A percentile compares a stretch with the other conserved stretches of the same genome.
Evolutionary conservation across 2,113 vertebrate species (phyloP).

Genomic region (Corythornis cristatus): DNA sequence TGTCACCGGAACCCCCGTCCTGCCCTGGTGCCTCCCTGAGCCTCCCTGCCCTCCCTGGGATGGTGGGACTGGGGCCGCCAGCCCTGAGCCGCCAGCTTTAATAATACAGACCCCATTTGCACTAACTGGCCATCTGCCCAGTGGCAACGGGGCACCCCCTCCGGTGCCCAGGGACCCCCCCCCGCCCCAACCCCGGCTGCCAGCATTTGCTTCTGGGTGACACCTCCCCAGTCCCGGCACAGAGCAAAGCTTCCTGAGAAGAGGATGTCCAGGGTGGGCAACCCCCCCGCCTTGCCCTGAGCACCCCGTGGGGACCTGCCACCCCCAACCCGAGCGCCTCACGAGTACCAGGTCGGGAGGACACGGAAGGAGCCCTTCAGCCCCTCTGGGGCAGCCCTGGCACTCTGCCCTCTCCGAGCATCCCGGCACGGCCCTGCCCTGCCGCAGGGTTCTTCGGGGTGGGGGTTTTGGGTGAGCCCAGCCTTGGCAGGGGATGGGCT

Average conservation of each 20-base stretch:
- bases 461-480: neutral
- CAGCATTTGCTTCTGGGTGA: neutral
- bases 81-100: neutral
- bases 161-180: neutral
- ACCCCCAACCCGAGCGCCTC: no score
- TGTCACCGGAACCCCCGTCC: neutral
- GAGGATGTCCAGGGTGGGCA: neutral
- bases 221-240: rapidly evolving
- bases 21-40: rapidly evolving
- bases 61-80: neutral
- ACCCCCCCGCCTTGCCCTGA: neutral
- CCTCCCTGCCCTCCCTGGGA: neutral
- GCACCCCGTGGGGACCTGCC: neutral
- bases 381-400: neutral
- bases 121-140: neutral
- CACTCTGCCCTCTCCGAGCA: rapidly evolving
- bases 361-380: neutral
- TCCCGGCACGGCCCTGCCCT: rapidly evolving
- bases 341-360: no score
- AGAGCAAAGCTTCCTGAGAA: neutral
- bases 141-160: neutral
- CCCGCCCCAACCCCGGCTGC: neutral
- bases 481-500: rapidly evolving
- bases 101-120: conserved; percentile 8
- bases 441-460: rapidly evolving